These are phyloP conservation scores for Alectura lathami DNA, from an alignment of 2,113 vertebrate species.

Conservation along the genomic window DNA sequence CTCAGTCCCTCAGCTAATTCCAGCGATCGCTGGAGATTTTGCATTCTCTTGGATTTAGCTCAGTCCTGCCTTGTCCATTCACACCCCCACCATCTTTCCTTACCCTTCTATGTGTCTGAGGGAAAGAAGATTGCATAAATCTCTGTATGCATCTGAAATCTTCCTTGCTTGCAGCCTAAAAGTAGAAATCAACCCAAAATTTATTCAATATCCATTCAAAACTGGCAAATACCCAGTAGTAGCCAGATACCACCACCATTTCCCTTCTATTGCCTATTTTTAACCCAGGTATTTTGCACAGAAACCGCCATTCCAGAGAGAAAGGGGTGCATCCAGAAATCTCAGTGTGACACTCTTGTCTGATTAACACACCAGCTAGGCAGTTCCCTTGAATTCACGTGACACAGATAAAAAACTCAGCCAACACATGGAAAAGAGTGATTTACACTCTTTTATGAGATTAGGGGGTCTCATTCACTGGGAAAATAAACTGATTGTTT, in stretches of 20 bases:
- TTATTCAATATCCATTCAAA: neutral
- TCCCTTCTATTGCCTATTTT: neutral
- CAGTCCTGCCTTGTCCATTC: neutral
- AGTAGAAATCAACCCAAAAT: neutral
- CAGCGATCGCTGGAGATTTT: fast-evolving
- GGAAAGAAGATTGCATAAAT: neutral
- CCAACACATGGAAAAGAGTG: too few species aligned
- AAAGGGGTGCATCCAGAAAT: neutral
- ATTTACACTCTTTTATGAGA: neutral
- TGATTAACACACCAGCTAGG: neutral
- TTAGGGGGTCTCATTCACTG: neutral
- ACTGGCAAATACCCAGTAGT: neutral
- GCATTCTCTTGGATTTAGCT: neutral
- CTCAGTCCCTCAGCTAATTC: neutral
- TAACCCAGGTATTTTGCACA: neutral
- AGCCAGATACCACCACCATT: neutral
- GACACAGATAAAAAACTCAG: neutral
- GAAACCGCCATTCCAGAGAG: neutral
- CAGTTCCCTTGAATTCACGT: neutral
- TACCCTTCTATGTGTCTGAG: neutral
- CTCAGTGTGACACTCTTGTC: neutral
- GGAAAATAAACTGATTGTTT: neutral
- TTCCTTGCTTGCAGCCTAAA: neutral
- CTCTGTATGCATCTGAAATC: fast-evolving
- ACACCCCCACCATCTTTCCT: neutral